Base-by-base conservation (phyloP, 1,140 invertebrate genomes). In the Drosophila bifasciata region DNA sequence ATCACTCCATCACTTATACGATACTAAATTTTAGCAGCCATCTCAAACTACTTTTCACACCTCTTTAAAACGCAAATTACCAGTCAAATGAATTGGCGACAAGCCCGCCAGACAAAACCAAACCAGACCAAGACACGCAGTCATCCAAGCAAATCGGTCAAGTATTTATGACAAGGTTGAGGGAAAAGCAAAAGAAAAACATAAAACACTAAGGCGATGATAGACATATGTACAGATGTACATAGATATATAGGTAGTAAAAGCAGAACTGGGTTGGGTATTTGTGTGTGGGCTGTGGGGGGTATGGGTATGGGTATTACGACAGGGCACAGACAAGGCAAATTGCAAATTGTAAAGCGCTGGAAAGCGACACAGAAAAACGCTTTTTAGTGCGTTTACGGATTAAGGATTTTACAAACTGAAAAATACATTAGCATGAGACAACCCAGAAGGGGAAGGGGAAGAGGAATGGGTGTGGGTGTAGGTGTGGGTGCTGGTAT, bases 391-490 rank as follows among this genome's bases (percentile, higher is more conserved):
- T 83, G 83, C 83, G 79, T 76, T 88, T 58, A 62, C 78, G 83
- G 83, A 86, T 86, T 86, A 88, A 62, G 83, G 83, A 88, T 72
- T 88, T 79, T 61, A n/a, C 32, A 69, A 86, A 68, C 83, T 79
- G 83, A 88, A 88, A 86, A 86, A 86, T 81, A 86, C 83, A 88
- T 86, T 86, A 86, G 83, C 81, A 80, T 70, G 77, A 56, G 76
- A 86, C 73, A 72, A 23, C 48, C 49, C 48, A 68, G 53, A 56
- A 51, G 58, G 28, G 25, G 32, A 3, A 11, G 3, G 28, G 8
- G 8, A 3, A 9, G 1, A 8, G 8, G 28, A 13, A 25, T 25
- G 23, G 23, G 19, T 1, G 4, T 21, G 19, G 32, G 11, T n/a
- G n/a, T n/a, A n/a, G 23, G 19, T 1, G 4, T 21, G 19, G 32